Evolutionary conservation across 2,113 vertebrate genomes (phyloP), one percentile per base, ranked within the genome.

Genomic region (Panthera tigris): DNA sequence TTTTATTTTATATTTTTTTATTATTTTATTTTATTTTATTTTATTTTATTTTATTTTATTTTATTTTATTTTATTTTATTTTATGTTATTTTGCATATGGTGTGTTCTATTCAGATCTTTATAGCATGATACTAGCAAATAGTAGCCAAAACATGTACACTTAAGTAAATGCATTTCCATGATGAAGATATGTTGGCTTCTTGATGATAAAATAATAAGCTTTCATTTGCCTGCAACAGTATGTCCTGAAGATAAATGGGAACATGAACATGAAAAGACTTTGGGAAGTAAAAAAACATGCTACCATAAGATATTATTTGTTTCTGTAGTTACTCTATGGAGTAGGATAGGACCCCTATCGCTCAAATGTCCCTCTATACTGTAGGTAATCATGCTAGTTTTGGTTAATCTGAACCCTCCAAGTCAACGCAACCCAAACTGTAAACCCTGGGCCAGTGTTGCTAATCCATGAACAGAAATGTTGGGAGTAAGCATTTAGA

Each of bases 201-300:
- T 89, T 68, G 25, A 63, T 83, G 25, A 39, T 78, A 55, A 74
- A 94, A 5, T 89, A 89, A 83, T 78, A 73, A 31, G 18, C 7
- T 61, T 89, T 80, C 21, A 39, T 52, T 52, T 90, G 45, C 36
- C 18, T 89, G 16, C 9, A 52, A 65, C 3, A 71, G 16, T 79
- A 25, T 25, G 6, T 88, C 65, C 33, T 82, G 36, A 78, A 84
- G 52, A 86, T 66, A 90, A 94, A 78, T 65, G n/a, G 31, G 15
- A 83, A 0, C 27, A 57, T 39, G 27, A 55, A 66, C 19, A 68
- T 66, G 16, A 11, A 61, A 69, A 52, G 7, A 66, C 21, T 71
- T 94, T 68, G 31, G 55, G 41, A 91, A 89, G 31, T 78, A 71
- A 89, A 97, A 89, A 97, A 88, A 19, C 5, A 66, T 66, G 4